Conservation (phyloP, 2,797 vertebrate species). For the Syngnathus rostellatus region DNA sequence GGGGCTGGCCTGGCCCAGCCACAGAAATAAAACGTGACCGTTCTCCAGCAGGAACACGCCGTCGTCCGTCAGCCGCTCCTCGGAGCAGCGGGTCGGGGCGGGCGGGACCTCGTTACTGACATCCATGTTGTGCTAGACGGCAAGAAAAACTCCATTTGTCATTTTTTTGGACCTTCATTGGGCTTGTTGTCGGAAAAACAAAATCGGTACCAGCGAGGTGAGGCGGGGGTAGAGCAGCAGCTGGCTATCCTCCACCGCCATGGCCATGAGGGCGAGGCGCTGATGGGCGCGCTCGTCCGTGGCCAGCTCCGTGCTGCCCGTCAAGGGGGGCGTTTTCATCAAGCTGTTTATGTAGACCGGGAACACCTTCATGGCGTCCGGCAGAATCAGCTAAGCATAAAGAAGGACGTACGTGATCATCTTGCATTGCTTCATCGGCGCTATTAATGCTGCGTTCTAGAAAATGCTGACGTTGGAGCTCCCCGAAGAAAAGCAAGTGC, state of each 20-base stretch:
- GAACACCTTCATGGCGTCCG: constrained; percentile 92
- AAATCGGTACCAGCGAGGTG: constrained; percentile 77
- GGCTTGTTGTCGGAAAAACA: background rate
- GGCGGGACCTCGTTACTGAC: constrained; percentile 63
- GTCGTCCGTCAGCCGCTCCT: constrained; percentile 80
- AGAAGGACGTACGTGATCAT: background rate
- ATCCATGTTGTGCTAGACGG: constrained; percentile 78
- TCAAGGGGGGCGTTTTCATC: constrained; percentile 80
- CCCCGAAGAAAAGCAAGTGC: too few species aligned
- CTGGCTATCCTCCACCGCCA: constrained; percentile 88
- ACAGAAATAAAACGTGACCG: constrained; percentile 81
- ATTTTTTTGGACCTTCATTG: background rate
- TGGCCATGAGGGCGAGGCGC: constrained; percentile 76
- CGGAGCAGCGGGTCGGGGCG: constrained; percentile 79
- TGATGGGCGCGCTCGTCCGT: constrained; percentile 81
- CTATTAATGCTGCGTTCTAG: background rate
- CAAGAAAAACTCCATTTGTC: background rate
- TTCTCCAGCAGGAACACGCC: constrained; percentile 87
- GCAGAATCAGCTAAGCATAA: constrained; percentile 79
- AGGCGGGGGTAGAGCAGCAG: constrained; percentile 87
- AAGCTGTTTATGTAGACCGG: constrained; percentile 92
- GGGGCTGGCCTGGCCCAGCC: constrained; percentile 80
- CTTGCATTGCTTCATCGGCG: background rate
- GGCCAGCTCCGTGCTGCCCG: constrained; percentile 75
- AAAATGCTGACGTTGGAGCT: too few species aligned